Conservation (phyloP, 2,888 invertebrate species). For the Zeuzera pyrina region DNA sequence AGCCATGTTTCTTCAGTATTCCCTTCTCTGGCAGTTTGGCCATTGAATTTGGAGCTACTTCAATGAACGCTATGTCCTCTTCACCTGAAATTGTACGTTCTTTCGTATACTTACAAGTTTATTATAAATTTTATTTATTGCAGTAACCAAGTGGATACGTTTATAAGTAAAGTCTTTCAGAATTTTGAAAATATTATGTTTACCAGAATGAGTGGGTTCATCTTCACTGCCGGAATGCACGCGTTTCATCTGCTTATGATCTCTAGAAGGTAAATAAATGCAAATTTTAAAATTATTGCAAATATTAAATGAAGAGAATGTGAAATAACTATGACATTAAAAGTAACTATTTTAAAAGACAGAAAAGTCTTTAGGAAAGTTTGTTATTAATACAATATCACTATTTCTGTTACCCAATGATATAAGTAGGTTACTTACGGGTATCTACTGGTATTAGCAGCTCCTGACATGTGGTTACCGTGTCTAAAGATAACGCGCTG, state of each 20-base stretch:
- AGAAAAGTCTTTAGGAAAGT: slow-evolving; percentile 13
- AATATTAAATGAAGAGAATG: slow-evolving; percentile 4
- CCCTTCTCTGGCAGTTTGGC: slow-evolving; percentile 90
- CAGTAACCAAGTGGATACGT: too few species aligned
- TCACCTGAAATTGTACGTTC: slow-evolving; percentile 65
- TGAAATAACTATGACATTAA: neutral
- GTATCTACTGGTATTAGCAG: slow-evolving; percentile 77
- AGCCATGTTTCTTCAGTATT: slow-evolving; percentile 91
- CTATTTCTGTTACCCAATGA: slow-evolving; percentile 5
- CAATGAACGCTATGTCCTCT: slow-evolving; percentile 89
- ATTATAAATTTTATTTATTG: too few species aligned
- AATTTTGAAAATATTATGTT: slow-evolving; percentile 12
- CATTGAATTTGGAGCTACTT: slow-evolving; percentile 82
- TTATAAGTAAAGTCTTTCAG: neutral
- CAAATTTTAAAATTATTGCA: neutral
- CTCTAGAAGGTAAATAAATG: slow-evolving; percentile 71
- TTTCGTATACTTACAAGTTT: too few species aligned
- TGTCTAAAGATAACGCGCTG: slow-evolving; percentile 83
- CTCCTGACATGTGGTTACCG: slow-evolving; percentile 80
- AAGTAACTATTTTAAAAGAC: neutral
- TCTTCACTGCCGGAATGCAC: slow-evolving; percentile 83
- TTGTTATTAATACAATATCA: slow-evolving; percentile 5
- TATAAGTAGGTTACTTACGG: slow-evolving; percentile 73
- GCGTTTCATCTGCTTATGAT: slow-evolving; percentile 88
- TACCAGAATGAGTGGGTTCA: slow-evolving; percentile 84